Conservation (phyloP, 2,113 vertebrate species). For the Mandrillus leucophaeus region DNA sequence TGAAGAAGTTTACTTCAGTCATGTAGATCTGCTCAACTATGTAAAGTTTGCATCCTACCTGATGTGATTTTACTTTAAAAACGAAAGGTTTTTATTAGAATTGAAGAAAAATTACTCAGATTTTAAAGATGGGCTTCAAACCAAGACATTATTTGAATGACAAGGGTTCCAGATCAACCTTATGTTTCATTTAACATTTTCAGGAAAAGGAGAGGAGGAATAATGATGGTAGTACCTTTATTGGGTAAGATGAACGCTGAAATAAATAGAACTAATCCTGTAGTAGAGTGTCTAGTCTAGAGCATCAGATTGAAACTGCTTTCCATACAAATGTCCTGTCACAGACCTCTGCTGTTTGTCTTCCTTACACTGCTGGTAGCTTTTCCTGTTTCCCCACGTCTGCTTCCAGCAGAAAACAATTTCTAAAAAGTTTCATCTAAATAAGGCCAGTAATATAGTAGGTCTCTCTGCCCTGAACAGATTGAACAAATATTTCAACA, state of each 20-base stretch:
- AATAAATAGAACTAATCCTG: not conserved
- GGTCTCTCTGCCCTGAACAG: not conserved
- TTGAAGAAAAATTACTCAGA: not conserved
- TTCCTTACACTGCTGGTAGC: not conserved
- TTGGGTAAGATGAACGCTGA: not conserved
- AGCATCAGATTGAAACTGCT: not conserved
- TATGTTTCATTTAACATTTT: not conserved
- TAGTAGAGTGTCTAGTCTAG: not conserved
- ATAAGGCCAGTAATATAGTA: not conserved
- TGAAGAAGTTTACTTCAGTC: not conserved
- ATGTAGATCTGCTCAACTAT: not conserved
- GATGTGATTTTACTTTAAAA: not conserved
- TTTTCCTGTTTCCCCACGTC: not conserved
- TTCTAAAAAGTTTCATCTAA: not conserved
- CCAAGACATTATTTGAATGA: not conserved
- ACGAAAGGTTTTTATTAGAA: not conserved
- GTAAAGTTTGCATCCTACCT: not conserved
- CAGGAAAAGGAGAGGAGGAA: not conserved
- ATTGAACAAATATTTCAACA: not conserved
- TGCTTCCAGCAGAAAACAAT: not conserved
- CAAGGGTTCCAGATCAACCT: not conserved
- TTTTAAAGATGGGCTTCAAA: not conserved
- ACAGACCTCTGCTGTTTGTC: not conserved
- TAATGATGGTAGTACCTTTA: too few relatives aligned
- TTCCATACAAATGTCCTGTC: fast-evolving